phyloP scores from a whole-genome alignment of 2,113 vertebrate genomes.

The Galemys pyrenaicus region DNA sequence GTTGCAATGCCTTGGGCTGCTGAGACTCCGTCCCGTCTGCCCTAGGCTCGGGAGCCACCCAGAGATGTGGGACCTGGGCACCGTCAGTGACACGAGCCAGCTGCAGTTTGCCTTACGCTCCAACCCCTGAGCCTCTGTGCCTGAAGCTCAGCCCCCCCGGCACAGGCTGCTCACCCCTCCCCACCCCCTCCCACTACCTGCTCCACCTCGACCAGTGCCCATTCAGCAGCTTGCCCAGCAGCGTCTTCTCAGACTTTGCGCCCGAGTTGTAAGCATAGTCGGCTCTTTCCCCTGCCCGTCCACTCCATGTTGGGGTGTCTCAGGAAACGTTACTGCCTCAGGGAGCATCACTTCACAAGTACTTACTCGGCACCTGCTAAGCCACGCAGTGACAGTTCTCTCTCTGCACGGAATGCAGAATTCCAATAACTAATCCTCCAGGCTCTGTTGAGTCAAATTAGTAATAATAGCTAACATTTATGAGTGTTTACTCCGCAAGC shows the following conservation, averaged over 20 bases:
- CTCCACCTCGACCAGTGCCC: neutral
- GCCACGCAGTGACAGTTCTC: neutral
- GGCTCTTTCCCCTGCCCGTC: neutral
- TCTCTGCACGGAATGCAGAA: neutral
- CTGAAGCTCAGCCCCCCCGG: too few species aligned
- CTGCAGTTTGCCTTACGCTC: too few species aligned
- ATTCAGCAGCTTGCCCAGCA: too few species aligned
- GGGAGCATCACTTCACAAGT: neutral
- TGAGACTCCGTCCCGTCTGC: too few species aligned
- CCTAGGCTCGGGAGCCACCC: too few species aligned
- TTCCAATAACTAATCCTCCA: neutral
- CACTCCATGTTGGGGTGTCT: neutral
- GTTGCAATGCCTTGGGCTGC: too few species aligned
- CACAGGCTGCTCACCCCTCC: too few species aligned
- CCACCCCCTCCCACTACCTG: neutral
- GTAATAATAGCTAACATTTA: neutral
- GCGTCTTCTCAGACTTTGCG: neutral
- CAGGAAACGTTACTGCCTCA: neutral
- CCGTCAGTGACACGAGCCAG: too few species aligned
- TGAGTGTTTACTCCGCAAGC: neutral
- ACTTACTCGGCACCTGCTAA: neutral
- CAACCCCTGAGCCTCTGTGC: too few species aligned
- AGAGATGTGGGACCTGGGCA: too few species aligned
- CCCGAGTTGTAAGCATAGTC: neutral
- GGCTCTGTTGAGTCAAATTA: neutral